phyloP scores from a whole-genome alignment of 2,113 vertebrate genomes.

The Seriola rivoliana region DNA sequence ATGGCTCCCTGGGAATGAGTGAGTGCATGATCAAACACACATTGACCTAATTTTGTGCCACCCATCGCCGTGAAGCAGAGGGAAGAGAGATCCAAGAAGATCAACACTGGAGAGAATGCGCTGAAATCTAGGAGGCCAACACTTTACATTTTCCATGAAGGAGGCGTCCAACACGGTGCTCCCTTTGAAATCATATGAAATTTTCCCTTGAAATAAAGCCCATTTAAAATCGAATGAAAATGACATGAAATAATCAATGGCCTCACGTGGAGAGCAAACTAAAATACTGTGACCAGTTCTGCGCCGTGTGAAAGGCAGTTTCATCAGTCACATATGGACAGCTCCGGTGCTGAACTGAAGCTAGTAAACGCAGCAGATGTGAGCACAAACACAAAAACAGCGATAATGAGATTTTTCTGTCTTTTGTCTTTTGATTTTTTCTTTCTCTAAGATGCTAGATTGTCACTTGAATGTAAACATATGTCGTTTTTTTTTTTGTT shows the following conservation, averaged over 20 bases:
- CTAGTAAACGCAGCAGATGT: not conserved
- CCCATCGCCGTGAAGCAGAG: conserved; percentile 1
- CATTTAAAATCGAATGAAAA: not conserved
- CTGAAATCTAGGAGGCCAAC: not conserved
- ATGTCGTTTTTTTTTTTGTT: no score
- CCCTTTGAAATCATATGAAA: no score
- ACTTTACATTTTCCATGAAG: not conserved
- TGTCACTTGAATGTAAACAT: not conserved
- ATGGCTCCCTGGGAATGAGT: conserved; percentile 30
- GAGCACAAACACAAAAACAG: not conserved
- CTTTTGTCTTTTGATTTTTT: not conserved
- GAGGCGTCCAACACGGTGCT: not conserved
- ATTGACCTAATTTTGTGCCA: conserved; percentile 60
- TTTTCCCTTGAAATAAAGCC: not conserved
- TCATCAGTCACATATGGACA: not conserved
- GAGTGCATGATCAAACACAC: conserved; percentile 50
- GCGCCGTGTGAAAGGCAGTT: not conserved
- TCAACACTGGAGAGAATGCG: not conserved
- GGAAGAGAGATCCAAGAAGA: conserved; percentile 14
- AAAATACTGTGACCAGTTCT: not conserved
- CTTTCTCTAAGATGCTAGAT: not conserved
- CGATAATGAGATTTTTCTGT: not conserved
- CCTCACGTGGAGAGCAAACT: not conserved
- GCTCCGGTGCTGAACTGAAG: conserved; percentile 13
- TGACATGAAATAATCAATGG: not conserved